Base-by-base conservation (phyloP, 2,113 vertebrate genomes). In the Dissostichus mawsoni region DNA sequence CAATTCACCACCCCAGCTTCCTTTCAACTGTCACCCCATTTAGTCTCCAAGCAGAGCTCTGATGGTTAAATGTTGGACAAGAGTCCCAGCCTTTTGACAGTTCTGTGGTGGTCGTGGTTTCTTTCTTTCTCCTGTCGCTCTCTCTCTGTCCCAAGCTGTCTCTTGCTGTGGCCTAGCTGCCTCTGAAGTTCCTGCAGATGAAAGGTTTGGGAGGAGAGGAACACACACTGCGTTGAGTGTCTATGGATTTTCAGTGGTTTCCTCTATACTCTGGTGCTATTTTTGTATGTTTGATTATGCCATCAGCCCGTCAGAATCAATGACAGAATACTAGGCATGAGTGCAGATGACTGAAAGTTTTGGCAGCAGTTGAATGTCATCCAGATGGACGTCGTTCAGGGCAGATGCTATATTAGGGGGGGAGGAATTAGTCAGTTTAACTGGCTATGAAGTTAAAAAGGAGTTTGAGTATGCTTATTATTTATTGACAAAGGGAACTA, bases 151-250 rank as follows among this genome's bases (percentile, higher is more conserved):
- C 59, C 44, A 10, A 3, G 47, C 44, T 52, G 81, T 62, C 67
- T 72, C 76, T 74, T 66, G 5, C 71, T 83, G 64, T 63, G 78
- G 68, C 80, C 69, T 77, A 6, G 17, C 59, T 61, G 76, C 56
- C 33, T 83, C 56, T 64, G 36, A 81, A 67, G 57, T 80, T 78
- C 29, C 79, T 62, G 51, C 45, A 52, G 67, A 82, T 84, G 74
- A 85, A 86, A 87, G 59, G 64, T 68, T 16, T 5, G 33, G 51
- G 50, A 23, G 56, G n/a, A 68, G 69, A 70, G 17, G 84, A 87
- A 92, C 89, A 88, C 90, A 92, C 88, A 86, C 63, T 76, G 72
- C 25, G 87, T 66, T 56, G 41, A 86, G 89, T 81, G 83, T 87
- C 86, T 69, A 14, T 88, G 68, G 71, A 23, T 88, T 86, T 69